Base-by-base conservation (phyloP, 1,140 invertebrate species). In the Drosophila baimaii region DNA sequence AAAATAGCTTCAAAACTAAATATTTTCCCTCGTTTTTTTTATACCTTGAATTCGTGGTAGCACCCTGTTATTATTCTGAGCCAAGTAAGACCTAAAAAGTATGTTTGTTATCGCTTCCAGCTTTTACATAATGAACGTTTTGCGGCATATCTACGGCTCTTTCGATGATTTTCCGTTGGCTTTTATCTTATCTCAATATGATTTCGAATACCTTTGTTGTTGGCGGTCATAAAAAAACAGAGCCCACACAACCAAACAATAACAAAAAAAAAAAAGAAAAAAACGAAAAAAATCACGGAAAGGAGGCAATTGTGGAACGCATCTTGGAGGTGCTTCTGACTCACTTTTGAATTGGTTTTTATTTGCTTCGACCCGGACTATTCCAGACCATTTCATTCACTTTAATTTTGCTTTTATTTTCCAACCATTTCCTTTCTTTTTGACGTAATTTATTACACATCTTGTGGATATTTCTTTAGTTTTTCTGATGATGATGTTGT, bases 371-470 rank as follows among this genome's bases (percentile, higher is more conserved):
- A 58, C 9, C 17, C n/a, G n/a, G 19, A 61, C 55, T 61, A 61
- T 61, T 79, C 66, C 68, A 66, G 65, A 12, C 61, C 57, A 58
- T 74, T 84, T 65, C 63, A 77, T 75, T 62, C 73, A 71, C 77
- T 77, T 78, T 63, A 72, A 79, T 68, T 71, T 35, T 33, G 31
- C 52, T 73, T 79, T 58, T 74, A 51, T 68, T 79, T 61, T 33
- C 58, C 19, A 3, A 3, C 51, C 51, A 54, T 77, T 43, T 66
- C 62, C 51, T 58, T 80, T 68, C 35, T 47, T 39, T 64, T 43
- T 49, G 54, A 21, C 27, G 72, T 79, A 76, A 83, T 82, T 82
- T 79, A 82, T 82, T 82, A 83, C 80, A 83, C 69, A 75, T 83
- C 80, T 72, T 77, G 64, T 69, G 66, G 61, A 68, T 55, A 43